These are phyloP conservation scores for Grus americana DNA, from an alignment of 2,113 vertebrate genomes.

Conservation along the genomic window DNA sequence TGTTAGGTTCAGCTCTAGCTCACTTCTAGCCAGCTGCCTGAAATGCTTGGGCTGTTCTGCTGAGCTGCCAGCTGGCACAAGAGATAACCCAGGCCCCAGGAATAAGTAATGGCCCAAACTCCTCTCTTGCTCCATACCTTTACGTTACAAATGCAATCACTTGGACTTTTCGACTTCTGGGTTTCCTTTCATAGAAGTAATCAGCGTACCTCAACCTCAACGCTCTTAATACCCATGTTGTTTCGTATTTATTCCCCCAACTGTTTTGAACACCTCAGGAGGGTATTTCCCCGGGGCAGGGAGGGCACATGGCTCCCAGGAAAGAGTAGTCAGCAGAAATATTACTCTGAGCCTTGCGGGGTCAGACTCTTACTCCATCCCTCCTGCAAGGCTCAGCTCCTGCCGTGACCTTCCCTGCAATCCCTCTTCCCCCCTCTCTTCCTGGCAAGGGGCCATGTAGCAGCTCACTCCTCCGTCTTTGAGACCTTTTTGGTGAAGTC, in stretches of 20 bases:
- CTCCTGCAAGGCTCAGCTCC: neutral
- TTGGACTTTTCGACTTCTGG: neutral
- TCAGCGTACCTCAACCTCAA: neutral
- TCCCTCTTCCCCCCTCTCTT: neutral
- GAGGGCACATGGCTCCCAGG: neutral
- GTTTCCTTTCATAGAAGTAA: neutral
- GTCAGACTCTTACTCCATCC: neutral
- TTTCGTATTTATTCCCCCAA: neutral
- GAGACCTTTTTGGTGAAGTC: neutral
- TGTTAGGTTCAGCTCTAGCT: neutral
- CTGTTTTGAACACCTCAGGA: neutral
- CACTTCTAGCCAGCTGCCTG: neutral
- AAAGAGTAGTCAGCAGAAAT: neutral
- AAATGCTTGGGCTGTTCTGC: neutral
- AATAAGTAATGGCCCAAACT: neutral
- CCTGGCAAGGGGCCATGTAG: neutral
- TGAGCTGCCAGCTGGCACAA: neutral
- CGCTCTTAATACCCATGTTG: rapidly evolving
- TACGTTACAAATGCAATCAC: rapidly evolving
- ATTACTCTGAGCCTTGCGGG: neutral
- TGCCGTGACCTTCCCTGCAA: neutral
- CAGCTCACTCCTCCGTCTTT: neutral
- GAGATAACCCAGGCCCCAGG: neutral
- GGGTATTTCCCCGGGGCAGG: neutral
- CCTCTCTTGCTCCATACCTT: neutral